phyloP scores from a whole-genome alignment of 1,140 invertebrate species.

The Pteromalus puparum region DNA sequence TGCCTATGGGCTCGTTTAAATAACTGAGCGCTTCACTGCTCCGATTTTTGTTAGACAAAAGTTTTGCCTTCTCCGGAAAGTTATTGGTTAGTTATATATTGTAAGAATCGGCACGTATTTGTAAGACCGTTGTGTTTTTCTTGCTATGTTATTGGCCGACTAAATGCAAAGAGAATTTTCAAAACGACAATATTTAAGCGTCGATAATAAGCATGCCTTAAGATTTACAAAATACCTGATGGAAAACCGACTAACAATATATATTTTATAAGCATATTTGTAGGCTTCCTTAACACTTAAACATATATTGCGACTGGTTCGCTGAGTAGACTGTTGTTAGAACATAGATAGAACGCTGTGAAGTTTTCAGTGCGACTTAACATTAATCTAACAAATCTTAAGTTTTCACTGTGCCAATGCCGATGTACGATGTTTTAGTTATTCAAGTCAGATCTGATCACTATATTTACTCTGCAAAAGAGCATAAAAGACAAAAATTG shows the following conservation, averaged over 20 bases:
- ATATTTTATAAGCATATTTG: not conserved
- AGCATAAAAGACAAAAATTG: not conserved
- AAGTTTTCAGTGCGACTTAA: constrained; percentile 20
- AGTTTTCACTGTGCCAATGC: constrained; percentile 12
- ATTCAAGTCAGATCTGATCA: not conserved
- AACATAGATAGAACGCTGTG: not conserved
- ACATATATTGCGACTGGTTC: constrained; percentile 25
- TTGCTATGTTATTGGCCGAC: too few species aligned
- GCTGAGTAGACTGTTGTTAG: constrained; percentile 6
- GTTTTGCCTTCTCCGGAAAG: not conserved
- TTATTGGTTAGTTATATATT: not conserved
- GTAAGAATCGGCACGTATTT: not conserved
- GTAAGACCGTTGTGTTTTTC: not conserved
- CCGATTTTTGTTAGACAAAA: not conserved
- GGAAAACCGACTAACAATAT: not conserved
- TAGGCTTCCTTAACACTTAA: not conserved
- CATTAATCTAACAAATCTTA: not conserved
- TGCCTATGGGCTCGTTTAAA: not conserved
- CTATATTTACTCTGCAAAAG: not conserved
- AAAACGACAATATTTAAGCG: not conserved
- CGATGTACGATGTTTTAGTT: not conserved
- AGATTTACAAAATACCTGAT: not conserved
- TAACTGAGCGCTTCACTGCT: not conserved
- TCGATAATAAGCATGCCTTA: not conserved
- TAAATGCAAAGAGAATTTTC: not conserved